Evolutionary conservation across 92 coral and sea anemone genomes (phyloP), one percentile per base, ranked within the genome.

Genomic region (Epizoanthus rinbou): DNA sequence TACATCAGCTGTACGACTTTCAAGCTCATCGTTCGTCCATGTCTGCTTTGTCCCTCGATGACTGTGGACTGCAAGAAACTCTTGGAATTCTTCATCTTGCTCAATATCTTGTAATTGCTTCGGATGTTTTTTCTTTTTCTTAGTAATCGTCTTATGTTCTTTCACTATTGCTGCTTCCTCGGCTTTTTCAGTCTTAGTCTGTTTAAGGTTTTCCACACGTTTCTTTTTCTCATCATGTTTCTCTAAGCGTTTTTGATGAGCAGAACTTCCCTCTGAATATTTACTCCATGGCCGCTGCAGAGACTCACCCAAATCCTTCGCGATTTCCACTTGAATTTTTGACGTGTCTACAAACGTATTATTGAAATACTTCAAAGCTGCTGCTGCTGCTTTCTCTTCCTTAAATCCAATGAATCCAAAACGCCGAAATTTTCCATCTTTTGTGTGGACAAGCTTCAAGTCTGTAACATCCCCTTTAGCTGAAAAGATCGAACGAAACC

Each of bases 391-490:
- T 57, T 89, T 92, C 66, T 91, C 94, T 18, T 95, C 92, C 67
- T 96, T 96, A 71, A 87, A 96, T 3, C 99, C 99, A 69, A 96
- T 88, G 71, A 96, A 96, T 3, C 94, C 96, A 87, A 93, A 96
- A 24, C 94, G 73, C 28, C 99, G 91, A 81, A 96, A 96, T 45
- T 90, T 91, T 10, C 98, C 99, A 91, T 87, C 91, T 67, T 90
- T 91, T 14, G 99, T 93, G 76, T 86, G 85, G 60, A 94, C 91
- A 74, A 96, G 85, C 59, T 87, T 88, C 37, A 93, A 75, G 80
- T 96, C 99, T 25, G 99, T 96, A 53, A 96, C 85, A 66, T 96
- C 98, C 28, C 99, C 99, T 85, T 93, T 86, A 14, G 80, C 86
- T 13, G 83, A 88, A 78, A 96, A 95, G 45, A 96, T 85, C 8